These are phyloP conservation scores for Catharus fuscescens DNA, from an alignment of 2,113 vertebrate species.

Conservation along the genomic window DNA sequence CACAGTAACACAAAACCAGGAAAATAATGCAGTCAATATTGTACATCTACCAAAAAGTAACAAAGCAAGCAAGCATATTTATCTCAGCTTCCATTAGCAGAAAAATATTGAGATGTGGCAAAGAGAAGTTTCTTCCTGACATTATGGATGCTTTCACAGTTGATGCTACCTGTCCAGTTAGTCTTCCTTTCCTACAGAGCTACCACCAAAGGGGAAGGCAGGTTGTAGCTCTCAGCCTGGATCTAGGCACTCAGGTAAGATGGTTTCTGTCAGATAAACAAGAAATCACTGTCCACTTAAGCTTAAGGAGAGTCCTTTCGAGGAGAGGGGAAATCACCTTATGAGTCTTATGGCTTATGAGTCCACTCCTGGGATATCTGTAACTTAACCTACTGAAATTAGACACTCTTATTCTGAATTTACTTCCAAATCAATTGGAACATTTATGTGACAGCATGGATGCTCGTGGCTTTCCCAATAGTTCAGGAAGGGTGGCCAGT, in stretches of 20 bases:
- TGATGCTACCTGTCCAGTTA: not conserved
- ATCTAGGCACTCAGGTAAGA: not conserved
- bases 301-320: not conserved
- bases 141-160: not conserved
- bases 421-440: not conserved
- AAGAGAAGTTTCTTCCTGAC: not conserved
- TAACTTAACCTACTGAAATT: not conserved
- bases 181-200: not conserved
- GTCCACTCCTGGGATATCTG: not conserved
- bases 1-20: not conserved
- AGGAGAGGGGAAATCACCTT: not conserved
- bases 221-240: not conserved
- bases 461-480: not conserved
- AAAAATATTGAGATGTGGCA: not conserved
- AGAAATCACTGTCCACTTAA: not conserved
- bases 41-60: not conserved
- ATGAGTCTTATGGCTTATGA: not conserved
- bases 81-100: not conserved
- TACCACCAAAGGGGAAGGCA: not conserved
- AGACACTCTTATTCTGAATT: not conserved
- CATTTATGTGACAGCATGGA: fast-evolving
- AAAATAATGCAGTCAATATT: not conserved
- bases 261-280: not conserved
- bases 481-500: not conserved
- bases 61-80: not conserved